Evolutionary conservation across 2,797 vertebrate genomes (phyloP), one percentile per base, ranked within the genome.

Genomic region (Chaenodraco wilsoni): DNA sequence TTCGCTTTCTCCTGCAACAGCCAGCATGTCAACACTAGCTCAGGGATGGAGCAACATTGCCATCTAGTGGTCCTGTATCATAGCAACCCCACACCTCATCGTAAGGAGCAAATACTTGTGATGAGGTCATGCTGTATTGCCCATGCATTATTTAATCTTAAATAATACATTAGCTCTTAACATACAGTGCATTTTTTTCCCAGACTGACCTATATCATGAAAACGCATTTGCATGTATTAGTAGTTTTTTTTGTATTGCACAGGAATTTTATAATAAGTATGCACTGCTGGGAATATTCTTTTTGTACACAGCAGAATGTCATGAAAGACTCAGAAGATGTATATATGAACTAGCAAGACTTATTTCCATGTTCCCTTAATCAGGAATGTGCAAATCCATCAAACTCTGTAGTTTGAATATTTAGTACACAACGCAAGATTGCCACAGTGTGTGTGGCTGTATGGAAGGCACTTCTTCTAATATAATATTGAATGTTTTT

Each of bases 31-130:
- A 76, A 78, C 66, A 41, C 19, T 10, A 43, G 61, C 65, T 54
- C 15, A 66, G 33, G 16, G 54, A 61, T 85, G 78, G 89, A 88
- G 81, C 92, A 93, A 94, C 91, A 95, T 70, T 94, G 90, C 90
- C 94, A 91, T 81, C 94, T 94, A 86, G 90, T 93, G 94, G 85
- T 16, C 0, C 0, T 51, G 12, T 12, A 14, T 10, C 14, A 56
- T 31, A 77, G 64, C 52, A 70, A 51, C 69, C 64, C 60, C 59
- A 31, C 49, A 50, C 63, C 58, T 31, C 44, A 49, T 50, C 40
- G 2, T 21, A 45, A 23, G 44, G 59, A 72, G 55, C 8, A 6
- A 74, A 60, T 54, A 70, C 45, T 63, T 51, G 57, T 49, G 54
- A 57, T 76, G 72, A 85, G 84, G 76, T 79, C 82, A 72, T 69